These are phyloP conservation scores for Stenotaenia linearis DNA, from an alignment of 2,888 invertebrate species.

Conservation along the genomic window DNA sequence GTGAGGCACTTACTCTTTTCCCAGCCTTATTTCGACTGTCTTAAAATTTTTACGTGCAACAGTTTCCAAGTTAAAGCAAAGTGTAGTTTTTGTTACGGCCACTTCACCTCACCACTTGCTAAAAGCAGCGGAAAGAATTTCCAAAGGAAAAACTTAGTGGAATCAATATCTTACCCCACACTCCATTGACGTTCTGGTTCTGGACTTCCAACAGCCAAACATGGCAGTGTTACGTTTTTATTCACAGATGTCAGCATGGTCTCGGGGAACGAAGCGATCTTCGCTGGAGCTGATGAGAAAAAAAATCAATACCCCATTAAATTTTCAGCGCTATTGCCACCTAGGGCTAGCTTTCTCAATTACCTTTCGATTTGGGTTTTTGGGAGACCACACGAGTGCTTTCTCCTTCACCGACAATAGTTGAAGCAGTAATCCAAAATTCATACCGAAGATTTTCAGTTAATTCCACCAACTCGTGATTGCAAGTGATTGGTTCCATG, in stretches of 20 bases:
- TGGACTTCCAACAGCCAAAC: not conserved
- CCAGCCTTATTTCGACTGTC: not conserved
- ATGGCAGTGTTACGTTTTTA: not conserved
- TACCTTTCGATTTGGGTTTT: slow-evolving; percentile 2
- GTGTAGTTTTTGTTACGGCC: no score
- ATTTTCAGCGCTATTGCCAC: not conserved
- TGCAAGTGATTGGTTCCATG: not conserved
- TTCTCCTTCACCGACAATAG: slow-evolving; percentile 28
- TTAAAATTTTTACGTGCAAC: no score
- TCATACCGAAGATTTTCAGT: not conserved
- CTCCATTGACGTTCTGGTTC: not conserved
- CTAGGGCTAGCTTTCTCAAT: not conserved
- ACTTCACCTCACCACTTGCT: no score
- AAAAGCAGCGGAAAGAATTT: not conserved
- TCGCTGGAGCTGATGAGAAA: slow-evolving; percentile 19
- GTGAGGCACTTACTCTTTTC: not conserved
- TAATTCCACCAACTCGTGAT: not conserved
- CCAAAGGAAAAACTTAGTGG: not conserved
- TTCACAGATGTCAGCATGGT: not conserved
- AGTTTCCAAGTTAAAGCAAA: no score
- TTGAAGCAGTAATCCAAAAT: slow-evolving; percentile 29
- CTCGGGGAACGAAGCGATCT: slow-evolving; percentile 12
- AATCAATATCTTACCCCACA: not conserved
- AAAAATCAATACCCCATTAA: not conserved
- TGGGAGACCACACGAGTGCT: slow-evolving; percentile 17